These are phyloP conservation scores for Chinchilla lanigera DNA, from an alignment of 2,113 vertebrate species.

Conservation along the genomic window DNA sequence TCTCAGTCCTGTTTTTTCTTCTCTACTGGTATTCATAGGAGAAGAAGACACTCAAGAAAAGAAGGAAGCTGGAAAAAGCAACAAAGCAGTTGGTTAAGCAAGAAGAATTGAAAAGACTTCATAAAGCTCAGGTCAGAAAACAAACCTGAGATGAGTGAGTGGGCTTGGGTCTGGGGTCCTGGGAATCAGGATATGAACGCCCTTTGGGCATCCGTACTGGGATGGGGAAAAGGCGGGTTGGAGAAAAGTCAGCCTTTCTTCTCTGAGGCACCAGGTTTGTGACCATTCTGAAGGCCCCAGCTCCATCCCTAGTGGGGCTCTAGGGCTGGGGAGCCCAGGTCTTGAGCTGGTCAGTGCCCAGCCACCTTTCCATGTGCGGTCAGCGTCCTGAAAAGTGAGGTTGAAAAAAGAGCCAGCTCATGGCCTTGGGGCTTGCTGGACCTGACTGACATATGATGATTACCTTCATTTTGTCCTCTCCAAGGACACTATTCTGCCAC, in stretches of 20 bases:
- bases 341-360: not conserved
- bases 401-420: not conserved
- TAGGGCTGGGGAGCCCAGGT: not conserved
- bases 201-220: not conserved
- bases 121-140: conserved; percentile 94
- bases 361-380: not conserved
- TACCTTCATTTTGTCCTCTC: not conserved
- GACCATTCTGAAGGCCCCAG: not conserved
- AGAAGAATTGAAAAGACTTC: conserved; percentile 94
- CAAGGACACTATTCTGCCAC: not conserved
- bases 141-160: not conserved
- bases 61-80: conserved; percentile 89
- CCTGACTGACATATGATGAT: not conserved
- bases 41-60: conserved; percentile 82
- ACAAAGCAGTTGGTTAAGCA: conserved; percentile 90
- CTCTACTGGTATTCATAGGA: conserved; percentile 78
- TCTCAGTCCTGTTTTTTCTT: conserved; percentile 7
- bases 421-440: not conserved
- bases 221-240: not conserved
- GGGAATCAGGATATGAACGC: not conserved
- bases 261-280: not conserved
- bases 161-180: not conserved
- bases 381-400: not conserved
- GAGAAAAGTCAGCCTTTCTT: not conserved
- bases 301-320: not conserved